Base-by-base conservation (phyloP, 2,113 vertebrate species). In the Pluvianellus socialis region DNA sequence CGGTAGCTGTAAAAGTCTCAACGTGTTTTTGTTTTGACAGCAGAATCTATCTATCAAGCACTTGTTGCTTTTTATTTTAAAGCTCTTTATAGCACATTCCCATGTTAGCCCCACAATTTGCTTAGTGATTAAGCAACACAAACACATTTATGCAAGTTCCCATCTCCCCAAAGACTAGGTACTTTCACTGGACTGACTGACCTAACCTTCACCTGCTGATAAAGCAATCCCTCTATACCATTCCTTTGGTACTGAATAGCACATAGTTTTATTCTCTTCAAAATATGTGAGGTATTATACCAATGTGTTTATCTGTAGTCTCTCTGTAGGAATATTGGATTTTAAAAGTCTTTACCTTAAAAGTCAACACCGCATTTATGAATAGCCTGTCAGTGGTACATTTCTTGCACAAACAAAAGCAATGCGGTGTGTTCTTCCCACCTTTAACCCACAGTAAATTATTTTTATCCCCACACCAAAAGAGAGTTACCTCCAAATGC, bases 401-500 rank as follows among this genome's bases (percentile, higher is more conserved):
- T 53, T 68, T 72, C 75, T 53, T 76, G 28, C 19, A 58, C 55
- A 79, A 82, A 38, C n/a, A 58, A 58, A 80, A 68, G 10, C 18
- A 23, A 72, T 28, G 44, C 5, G 1, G 18, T 7, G 14, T 52
- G 35, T 45, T 75, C 26, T n/a, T 61, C 23, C 27, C n/a, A 49
- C n/a, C n/a, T 73, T 61, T 62, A 68, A 40, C 19, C 35, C 32
- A 7, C 0, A 42, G 62, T 33, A 58, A 40, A 9, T 75, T 22
- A 55, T 18, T 62, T 81, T 35, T 79, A 67, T 38, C n/a, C 35
- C 40, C 45, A n/a, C 2, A 26, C 4, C 16, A 82, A 38, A 42
- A 76, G 3, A 14, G 21, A 61, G 44, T 97, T 97, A 98, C 98
- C 98, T 98, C 98, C 98, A 92, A 99, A 99, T 0, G 98, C 98